Base-by-base conservation (phyloP, 2,797 vertebrate genomes). In the Spheniscus humboldti region DNA sequence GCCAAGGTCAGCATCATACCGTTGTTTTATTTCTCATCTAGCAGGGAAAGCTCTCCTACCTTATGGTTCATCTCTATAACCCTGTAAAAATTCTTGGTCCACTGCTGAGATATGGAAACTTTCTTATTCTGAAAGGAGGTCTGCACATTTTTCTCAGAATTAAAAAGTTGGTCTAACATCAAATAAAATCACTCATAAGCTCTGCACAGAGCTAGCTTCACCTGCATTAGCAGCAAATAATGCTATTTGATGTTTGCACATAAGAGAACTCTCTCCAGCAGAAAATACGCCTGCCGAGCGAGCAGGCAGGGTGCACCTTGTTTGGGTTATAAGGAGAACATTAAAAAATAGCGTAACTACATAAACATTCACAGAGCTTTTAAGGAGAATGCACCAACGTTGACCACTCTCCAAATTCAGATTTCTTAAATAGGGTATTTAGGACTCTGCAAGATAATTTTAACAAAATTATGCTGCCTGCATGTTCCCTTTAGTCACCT, bases 361-460 rank as follows among this genome's bases (percentile, higher is more conserved):
- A 27, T 8, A 45, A 73, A 69, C 0, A 28, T 3, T 3, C 35
- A 14, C 12, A 0, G 9, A 56, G 10, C 6, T 76, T 79, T 56
- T 19, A 28, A 30, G 19, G 41, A 41, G 3, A 4, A 33, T 5
- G n/a, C 31, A n/a, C 16, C 30, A 22, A 7, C 0, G 0, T 0
- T 16, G 27, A 53, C 6, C 25, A 12, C 15, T 22, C 30, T 30
- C 13, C 31, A 53, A 68, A 85, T n/a, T 37, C 15, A 7, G 0
- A 41, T 73, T 73, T n/a, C 68, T 76, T 35, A 41, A 66, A 53
- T 0, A 18, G 7, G 16, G 11, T 31, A 9, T 57, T 91, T 25
- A 48, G 25, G 53, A 11, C 22, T 43, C 75, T 31, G 35, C 7
- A 52, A 33, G 22, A 3, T 1, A 35, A 39, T 14, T 2, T 10